Evolutionary conservation across 2,888 invertebrate genomes (phyloP).

Genomic region (Pediacus dermestoides): DNA sequence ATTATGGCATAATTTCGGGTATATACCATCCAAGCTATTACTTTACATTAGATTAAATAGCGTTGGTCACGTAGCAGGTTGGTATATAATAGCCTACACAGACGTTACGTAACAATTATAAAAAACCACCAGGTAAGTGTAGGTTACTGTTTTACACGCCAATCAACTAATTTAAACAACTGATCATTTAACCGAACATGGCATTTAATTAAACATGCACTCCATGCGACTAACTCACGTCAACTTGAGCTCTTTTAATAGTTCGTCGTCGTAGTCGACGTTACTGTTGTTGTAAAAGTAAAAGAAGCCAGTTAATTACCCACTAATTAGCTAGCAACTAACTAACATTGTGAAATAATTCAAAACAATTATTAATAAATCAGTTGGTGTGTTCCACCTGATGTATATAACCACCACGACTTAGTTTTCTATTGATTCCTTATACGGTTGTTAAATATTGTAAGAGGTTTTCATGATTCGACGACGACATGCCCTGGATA

Average conservation of each 20-base stretch:
- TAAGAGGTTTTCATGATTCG: constrained; percentile 1
- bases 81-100: constrained; percentile 1
- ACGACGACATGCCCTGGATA: not conserved
- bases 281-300: not conserved
- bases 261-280: too few species aligned
- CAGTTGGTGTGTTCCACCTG: constrained; percentile 14
- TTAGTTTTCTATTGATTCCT: constrained; percentile 1
- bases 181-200: constrained; percentile 34
- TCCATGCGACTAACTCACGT: constrained; percentile 14
- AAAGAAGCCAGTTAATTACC: not conserved
- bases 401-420: not conserved
- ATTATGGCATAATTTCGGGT: too few species aligned
- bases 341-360: constrained; percentile 25
- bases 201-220: constrained; percentile 31
- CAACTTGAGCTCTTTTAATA: too few species aligned
- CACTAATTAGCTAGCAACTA: constrained; percentile 10
- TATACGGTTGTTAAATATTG: constrained; percentile 1
- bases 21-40: too few species aligned
- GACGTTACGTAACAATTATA: constrained; percentile 12
- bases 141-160: constrained; percentile 34
- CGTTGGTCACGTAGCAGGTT: constrained; percentile 2
- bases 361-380: constrained; percentile 30
- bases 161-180: constrained; percentile 37
- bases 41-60: too few species aligned
- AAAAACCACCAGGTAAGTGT: constrained; percentile 20